Percentiles rank a stretch among this genome's conserved stretches.
phyloP scores from a whole-genome alignment of 2,113 vertebrate species.

The Tonatia bakeri region DNA sequence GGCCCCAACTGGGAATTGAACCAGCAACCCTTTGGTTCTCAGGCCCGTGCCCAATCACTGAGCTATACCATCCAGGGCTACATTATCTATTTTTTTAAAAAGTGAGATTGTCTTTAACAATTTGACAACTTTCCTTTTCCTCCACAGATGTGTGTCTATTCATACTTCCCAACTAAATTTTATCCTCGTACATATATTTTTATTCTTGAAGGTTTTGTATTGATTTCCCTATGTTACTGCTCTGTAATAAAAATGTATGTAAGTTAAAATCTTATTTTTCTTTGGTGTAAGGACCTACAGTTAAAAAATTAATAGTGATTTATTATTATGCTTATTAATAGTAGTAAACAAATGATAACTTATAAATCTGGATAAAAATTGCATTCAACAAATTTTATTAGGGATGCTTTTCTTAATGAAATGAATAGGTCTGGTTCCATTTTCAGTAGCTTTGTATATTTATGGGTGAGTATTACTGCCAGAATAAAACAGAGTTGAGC shows the following conservation, averaged over 20 bases:
- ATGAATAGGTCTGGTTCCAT: not conserved
- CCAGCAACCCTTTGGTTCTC: too few species aligned
- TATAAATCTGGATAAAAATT: not conserved
- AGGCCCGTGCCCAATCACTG: too few species aligned
- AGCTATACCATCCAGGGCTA: not conserved
- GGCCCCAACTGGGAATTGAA: too few species aligned
- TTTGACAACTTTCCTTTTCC: not conserved
- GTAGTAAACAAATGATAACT: constrained; percentile 14
- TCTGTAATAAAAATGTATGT: not conserved
- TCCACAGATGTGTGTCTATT: not conserved
- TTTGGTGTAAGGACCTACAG: not conserved
- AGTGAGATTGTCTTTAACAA: not conserved
- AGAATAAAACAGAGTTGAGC: not conserved
- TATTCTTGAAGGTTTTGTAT: not conserved
- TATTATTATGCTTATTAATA: not conserved
- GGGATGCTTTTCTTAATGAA: constrained; percentile 5
- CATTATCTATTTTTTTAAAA: not conserved
- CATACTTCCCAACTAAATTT: not conserved
- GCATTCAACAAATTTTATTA: not conserved
- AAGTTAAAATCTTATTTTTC: constrained; percentile 22
- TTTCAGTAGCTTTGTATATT: not conserved
- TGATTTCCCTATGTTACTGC: not conserved
- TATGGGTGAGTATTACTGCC: not conserved
- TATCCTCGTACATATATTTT: not conserved
- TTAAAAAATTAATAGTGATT: not conserved